Base-by-base conservation (phyloP, 2,113 vertebrate genomes). In the Hiodon tergisus region DNA sequence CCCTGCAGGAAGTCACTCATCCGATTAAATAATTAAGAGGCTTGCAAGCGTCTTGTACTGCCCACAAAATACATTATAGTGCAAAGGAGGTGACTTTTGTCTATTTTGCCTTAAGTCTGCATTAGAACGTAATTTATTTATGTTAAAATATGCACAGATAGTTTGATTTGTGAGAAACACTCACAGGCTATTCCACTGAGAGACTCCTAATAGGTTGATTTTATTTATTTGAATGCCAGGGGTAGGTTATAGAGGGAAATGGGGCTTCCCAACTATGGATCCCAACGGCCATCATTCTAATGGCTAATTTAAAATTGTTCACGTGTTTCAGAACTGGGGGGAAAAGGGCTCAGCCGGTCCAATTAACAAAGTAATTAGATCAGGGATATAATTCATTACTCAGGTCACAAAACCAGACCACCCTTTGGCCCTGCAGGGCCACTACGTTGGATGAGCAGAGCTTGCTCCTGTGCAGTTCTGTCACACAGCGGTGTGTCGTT, bases 321-420 rank as follows among this genome's bases (percentile, higher is more conserved):
- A 31, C 59, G 47, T 9, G 59, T 17, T 73, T 65, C 51, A 14
- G 50, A 57, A 52, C 50, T 14, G 4, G 72, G 50, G 17, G 51
- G 16, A 14, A 16, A 59, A 31, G 50, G 13, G 63, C 5, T 62
- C 48, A 31, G 16, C 61, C 47, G 57, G 7, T 46, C 57, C 51
- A 73, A 51, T 73, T 63, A 73, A 17, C 16, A 9, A 54, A 65
- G 10, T 54, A 17, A 63, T 63, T 63, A 46, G 72, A 65, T 65
- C 14, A 3, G 48, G 71, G 72, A 60, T 14, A 47, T 67, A 31
- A 47, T 67, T 31, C 47, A 31, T 5, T 47, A 47, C 8, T 11
- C n/a, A 46, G 62, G n/a, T 65, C 31, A 46, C 31, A 65, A 31
- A 65, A n/a, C 62, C 62, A 46, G n/a, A 65, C 62, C 4, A 65